phyloP scores from a whole-genome alignment of 2,797 vertebrate genomes.

The Chelmon rostratus region DNA sequence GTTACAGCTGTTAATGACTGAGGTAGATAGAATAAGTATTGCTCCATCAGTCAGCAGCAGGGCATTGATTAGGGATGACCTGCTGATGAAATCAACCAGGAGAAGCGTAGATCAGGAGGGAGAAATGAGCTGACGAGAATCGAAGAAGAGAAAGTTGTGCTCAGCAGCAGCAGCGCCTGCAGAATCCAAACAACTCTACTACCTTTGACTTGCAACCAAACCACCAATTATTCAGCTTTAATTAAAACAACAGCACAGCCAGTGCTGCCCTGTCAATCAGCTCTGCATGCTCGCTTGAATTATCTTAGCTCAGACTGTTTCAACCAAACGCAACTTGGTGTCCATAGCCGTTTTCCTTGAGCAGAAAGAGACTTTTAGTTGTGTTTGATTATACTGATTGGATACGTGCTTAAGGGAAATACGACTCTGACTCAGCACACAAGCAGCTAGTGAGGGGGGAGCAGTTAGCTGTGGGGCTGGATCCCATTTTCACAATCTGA shows the following conservation, averaged over 20 bases:
- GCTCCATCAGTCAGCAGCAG: slow-evolving; percentile 74
- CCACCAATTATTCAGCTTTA: slow-evolving; percentile 76
- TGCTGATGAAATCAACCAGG: slow-evolving; percentile 66
- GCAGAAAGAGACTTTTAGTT: slow-evolving; percentile 44
- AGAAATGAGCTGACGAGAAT: slow-evolving; percentile 61
- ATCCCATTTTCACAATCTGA: slow-evolving; percentile 49
- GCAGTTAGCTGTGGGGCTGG: slow-evolving; percentile 45
- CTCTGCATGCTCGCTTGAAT: slow-evolving; percentile 44
- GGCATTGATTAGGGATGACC: slow-evolving; percentile 69
- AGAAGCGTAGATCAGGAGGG: slow-evolving; percentile 34
- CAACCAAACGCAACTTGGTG: slow-evolving; percentile 38
- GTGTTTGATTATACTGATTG: slow-evolving; percentile 60
- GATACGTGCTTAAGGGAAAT: slow-evolving; percentile 29
- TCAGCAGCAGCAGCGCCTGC: slow-evolving; percentile 46
- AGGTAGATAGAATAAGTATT: slow-evolving; percentile 57
- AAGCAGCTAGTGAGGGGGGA: slow-evolving; percentile 40
- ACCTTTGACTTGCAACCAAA: slow-evolving; percentile 70
- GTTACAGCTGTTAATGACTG: slow-evolving; percentile 65
- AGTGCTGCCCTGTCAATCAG: slow-evolving; percentile 60
- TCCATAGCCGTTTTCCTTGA: slow-evolving; percentile 35
- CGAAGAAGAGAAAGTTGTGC: slow-evolving; percentile 53
- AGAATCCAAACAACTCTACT: slow-evolving; percentile 48
- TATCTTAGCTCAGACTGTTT: slow-evolving; percentile 34
- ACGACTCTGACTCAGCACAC: slow-evolving; percentile 41
- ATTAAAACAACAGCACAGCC: slow-evolving; percentile 72